Base-by-base conservation (phyloP, 2,113 vertebrate species). In the Eulemur rufifrons region DNA sequence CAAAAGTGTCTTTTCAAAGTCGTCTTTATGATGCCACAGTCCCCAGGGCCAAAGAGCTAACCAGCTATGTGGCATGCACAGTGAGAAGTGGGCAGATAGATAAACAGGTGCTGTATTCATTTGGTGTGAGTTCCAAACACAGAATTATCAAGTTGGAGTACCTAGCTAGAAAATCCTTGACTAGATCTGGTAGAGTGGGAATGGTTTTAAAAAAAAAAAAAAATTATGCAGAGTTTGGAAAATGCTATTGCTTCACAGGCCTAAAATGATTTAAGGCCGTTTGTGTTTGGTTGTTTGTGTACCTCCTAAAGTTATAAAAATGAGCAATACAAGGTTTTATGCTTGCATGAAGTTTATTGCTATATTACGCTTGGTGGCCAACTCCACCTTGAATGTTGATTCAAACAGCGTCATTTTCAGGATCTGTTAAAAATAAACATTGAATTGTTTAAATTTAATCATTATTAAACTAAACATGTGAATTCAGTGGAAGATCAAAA, bases 321-420 rank as follows among this genome's bases (percentile, higher is more conserved):
- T 50, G 87, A 64, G 63, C 25, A 34, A 17, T 27, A 21, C 64
- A n/a, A 20, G 25, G 54, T 27, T 27, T 68, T 89, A 81, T 97
- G 97, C 97, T 97, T 94, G 95, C 98, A 95, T 86, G 93, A 89
- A 97, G 95, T 98, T 98, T 98, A 98, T 90, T 97, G 94, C 86
- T 91, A 89, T 21, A 83, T 91, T 92, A 76, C 9, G 0, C 89
- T 37, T 77, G 89, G 95, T 96, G 97, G 95, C 74, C 81, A 84
- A 69, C 78, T 96, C 83, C 91, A 96, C 95, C 86, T 91, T 84
- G 91, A 96, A 85, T 9, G 74, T 86, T 39, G 92, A 94, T 47
- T 96, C 95, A 97, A 68, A 84, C 76, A 86, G 89, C 39, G 8
- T 83, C 91, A 77, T 80, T 77, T 95, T 84, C 80, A 11, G 95